Base-by-base conservation (phyloP, 2,888 invertebrate genomes). In the Xiphydria camelus region DNA sequence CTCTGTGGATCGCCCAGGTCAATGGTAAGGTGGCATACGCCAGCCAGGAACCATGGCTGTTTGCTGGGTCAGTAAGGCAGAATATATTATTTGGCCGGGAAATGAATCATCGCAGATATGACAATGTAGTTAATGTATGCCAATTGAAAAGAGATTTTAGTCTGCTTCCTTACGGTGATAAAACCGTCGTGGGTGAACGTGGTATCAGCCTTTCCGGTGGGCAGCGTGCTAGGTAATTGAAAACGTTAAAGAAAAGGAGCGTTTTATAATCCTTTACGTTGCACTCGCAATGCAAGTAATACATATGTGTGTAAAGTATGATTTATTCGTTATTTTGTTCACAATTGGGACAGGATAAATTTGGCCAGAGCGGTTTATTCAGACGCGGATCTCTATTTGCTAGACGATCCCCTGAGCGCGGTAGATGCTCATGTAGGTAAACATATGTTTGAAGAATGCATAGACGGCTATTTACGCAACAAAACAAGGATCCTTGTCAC, bases 391-490 rank as follows among this genome's bases (percentile, higher is more conserved):
- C 87, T 94, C 54, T 94, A 93, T 69, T 76, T 95, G 10, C 77
- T 95, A 41, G 95, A 95, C 73, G 95, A 95, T 78, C 94, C 95
- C 0, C 78, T 95, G 23, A 89, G 92, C 49, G 94, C 94, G 0
- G 94, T 95, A n/a, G 95, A 95, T 77, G 84, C 93, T 0, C 89
- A 91, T 70, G 94, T 95, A 1, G 91, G 93, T 1, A 84, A 89
- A 3, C 89, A 92, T 74, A 79, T 95, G 57, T 95, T 94, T 76
- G 90, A 94, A 66, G 83, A 87, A 63, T 92, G 90, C 64, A 81
- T 91, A 40, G 80, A 82, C 4, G 80, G 79, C 21, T 78, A 80
- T 54, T 71, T 87, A 18, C 75, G 74, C 29, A 73, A 77, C 19
- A 80, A 79, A 58, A 78, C 81, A 1, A 70, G 80, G 32, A 75